Percentiles rank a stretch among this genome's conserved stretches.
Evolutionary conservation across 1,140 invertebrate genomes (phyloP).

Genomic region (Ylistrum balloti): DNA sequence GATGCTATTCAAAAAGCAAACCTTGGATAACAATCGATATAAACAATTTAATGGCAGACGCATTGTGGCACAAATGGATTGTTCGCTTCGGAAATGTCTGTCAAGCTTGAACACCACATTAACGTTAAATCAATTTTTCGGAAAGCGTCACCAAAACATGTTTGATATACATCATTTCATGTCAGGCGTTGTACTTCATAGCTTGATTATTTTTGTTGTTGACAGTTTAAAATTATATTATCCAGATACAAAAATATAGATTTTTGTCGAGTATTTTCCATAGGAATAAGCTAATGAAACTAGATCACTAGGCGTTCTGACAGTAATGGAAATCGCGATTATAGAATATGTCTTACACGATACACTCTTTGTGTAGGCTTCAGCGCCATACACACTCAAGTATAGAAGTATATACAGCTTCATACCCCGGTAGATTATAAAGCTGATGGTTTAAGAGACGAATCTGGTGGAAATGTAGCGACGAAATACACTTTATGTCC

Average conservation of each 20-base stretch:
- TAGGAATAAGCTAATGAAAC: not conserved
- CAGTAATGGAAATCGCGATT: not conserved
- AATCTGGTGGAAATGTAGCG: not conserved
- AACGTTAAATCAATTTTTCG: not conserved
- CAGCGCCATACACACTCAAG: not conserved
- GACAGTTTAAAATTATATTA: too few relatives aligned
- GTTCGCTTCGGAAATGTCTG: not conserved
- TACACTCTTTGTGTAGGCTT: not conserved
- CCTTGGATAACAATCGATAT: not conserved
- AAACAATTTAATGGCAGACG: not conserved
- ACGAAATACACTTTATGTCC: not conserved
- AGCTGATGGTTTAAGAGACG: not conserved
- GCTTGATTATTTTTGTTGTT: too few relatives aligned
- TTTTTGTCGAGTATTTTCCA: not conserved
- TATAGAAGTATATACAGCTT: not conserved
- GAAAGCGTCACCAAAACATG: not conserved
- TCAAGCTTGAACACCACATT: not conserved
- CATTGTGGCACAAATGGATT: conserved; percentile 1
- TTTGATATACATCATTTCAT: not conserved
- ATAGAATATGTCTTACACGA: not conserved
- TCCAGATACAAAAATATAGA: too few relatives aligned
- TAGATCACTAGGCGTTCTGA: not conserved
- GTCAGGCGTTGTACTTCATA: not conserved
- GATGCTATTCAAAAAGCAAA: not conserved
- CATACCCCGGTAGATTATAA: not conserved